Percentiles rank a stretch among this genome's conserved stretches.
These are phyloP conservation scores for Cheilosia variabilis DNA, from an alignment of 2,888 invertebrate genomes.

Conservation along the genomic window DNA sequence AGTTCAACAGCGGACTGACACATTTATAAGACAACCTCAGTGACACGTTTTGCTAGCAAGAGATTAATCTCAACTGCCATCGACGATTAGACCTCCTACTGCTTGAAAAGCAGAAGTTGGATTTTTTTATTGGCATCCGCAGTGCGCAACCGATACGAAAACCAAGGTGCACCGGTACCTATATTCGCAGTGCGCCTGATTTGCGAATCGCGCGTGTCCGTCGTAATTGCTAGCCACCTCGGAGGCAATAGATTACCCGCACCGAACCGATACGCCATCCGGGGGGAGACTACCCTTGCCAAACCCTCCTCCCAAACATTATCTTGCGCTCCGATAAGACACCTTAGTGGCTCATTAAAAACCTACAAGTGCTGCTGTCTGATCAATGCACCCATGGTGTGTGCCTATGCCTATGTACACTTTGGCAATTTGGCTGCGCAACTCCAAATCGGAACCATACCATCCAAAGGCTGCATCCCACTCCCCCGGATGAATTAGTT, in stretches of 20 bases:
- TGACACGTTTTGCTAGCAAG: conserved; percentile 47
- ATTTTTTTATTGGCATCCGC: conserved; percentile 41
- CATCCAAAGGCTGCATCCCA: conserved; percentile 30
- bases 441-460: conserved; percentile 51
- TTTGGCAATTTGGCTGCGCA: conserved; percentile 57
- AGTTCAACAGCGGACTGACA: conserved; percentile 59
- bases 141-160: conserved; percentile 32
- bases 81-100: conserved; percentile 59
- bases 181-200: conserved; percentile 21
- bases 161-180: conserved; percentile 11
- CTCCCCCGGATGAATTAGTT: conserved; percentile 8
- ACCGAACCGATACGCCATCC: conserved; percentile 33
- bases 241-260: conserved; percentile 53
- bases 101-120: conserved; percentile 61
- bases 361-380: conserved; percentile 42
- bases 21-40: conserved; percentile 62
- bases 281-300: background rate
- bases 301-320: conserved; percentile 35
- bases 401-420: conserved; percentile 26
- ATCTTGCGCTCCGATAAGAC: conserved; percentile 63
- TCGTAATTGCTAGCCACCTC: conserved; percentile 59
- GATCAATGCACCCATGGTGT: conserved; percentile 41
- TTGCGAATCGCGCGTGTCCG: conserved; percentile 49
- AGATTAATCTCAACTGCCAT: conserved; percentile 60
- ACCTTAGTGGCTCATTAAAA: conserved; percentile 68